These are phyloP conservation scores for Eledone cirrhosa DNA, from an alignment of 2,888 invertebrate species.

Conservation along the genomic window DNA sequence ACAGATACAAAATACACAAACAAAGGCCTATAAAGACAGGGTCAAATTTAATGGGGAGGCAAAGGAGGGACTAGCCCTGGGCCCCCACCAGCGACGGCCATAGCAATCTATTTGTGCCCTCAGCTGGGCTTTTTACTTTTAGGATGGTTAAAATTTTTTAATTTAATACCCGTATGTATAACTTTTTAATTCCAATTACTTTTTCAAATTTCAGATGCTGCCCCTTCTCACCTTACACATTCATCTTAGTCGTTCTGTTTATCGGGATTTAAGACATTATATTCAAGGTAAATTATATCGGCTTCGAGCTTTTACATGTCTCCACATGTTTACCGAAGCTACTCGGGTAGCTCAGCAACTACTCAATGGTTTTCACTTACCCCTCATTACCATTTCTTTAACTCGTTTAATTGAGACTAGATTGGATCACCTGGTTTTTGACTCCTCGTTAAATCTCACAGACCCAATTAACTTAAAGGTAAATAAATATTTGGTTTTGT, in stretches of 20 bases:
- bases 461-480: constrained; percentile 62
- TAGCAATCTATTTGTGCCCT: no score
- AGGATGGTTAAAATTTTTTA: no score
- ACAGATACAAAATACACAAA: no score
- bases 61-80: no score
- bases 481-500: constrained; percentile 27
- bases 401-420: constrained; percentile 61
- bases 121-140: no score
- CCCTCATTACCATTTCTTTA: constrained; percentile 59
- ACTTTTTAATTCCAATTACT: no score
- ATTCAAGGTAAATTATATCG: constrained; percentile 64
- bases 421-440: constrained; percentile 48
- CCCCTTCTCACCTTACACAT: constrained; percentile 64
- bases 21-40: no score
- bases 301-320: constrained; percentile 60
- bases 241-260: constrained; percentile 63
- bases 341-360: constrained; percentile 55
- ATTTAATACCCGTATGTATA: no score
- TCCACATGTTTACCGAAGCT: constrained; percentile 62
- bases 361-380: constrained; percentile 62
- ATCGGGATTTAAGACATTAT: constrained; percentile 62
- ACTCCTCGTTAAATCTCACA: constrained; percentile 55
- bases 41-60: no score
- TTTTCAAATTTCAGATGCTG: constrained; percentile 53
- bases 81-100: no score